Percentiles rank a stretch among this genome's conserved stretches.
Conservation (phyloP, 2,888 invertebrate species). For the Megamerina dolium region DNA sequence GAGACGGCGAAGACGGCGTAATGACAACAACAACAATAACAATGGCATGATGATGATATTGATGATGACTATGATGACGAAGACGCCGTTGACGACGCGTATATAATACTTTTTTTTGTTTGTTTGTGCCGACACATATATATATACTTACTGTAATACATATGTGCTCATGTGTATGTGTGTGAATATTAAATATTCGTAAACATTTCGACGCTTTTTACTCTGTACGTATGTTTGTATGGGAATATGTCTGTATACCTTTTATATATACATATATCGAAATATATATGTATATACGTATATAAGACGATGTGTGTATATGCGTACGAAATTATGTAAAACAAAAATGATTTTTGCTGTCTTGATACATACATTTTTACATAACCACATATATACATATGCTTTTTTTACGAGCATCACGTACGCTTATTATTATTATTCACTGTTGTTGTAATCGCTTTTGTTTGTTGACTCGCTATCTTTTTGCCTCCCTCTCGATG, state of each 20-base stretch:
- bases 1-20: constrained; percentile 33
- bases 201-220: constrained; percentile 15
- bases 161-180: constrained; percentile 1
- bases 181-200: constrained; percentile 17
- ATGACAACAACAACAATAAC: constrained; percentile 27
- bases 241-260: background rate
- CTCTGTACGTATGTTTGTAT: background rate
- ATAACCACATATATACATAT: background rate
- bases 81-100: constrained; percentile 2
- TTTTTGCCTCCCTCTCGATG: background rate
- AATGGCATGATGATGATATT: constrained; percentile 2
- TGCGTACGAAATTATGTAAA: background rate
- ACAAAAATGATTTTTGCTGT: background rate
- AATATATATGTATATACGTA: background rate
- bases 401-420: constrained; percentile 7
- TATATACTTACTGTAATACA: background rate
- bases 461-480: background rate
- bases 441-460: background rate
- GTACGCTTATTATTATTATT: constrained; percentile 7
- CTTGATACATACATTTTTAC: background rate
- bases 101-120: background rate
- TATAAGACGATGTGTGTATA: background rate
- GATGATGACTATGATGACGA: constrained; percentile 4
- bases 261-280: background rate
- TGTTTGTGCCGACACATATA: background rate